These are phyloP conservation scores for Pantherophis alleghaniensis DNA, from an alignment of 2,797 vertebrate species.

Conservation along the genomic window DNA sequence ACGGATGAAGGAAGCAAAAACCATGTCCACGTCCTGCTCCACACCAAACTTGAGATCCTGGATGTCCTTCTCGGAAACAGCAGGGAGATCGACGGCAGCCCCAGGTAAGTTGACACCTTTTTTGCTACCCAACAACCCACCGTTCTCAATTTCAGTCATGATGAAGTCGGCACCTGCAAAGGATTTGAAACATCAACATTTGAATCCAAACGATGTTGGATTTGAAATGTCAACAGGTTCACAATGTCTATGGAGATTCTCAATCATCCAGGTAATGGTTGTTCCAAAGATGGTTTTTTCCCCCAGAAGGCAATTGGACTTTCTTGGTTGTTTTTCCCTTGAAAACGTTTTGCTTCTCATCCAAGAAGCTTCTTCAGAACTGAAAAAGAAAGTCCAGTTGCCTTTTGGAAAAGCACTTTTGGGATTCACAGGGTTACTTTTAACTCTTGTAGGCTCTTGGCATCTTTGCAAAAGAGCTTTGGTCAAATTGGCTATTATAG, in stretches of 20 bases:
- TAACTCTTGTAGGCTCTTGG: not conserved
- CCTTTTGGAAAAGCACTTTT: not conserved
- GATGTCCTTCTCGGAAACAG: constrained; percentile 92
- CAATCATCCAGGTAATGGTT: too few relatives aligned
- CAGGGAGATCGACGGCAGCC: constrained; percentile 92
- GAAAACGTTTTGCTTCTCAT: not conserved
- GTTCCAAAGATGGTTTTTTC: not conserved
- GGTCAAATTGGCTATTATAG: not conserved
- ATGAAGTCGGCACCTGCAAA: constrained; percentile 82
- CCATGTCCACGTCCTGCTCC: constrained; percentile 92
- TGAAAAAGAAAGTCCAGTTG: not conserved
- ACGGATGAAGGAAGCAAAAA: constrained; percentile 97
- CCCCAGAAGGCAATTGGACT: not conserved
- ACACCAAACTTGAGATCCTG: constrained; percentile 91
- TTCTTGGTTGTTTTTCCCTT: not conserved
- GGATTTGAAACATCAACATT: too few relatives aligned
- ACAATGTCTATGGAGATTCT: too few relatives aligned
- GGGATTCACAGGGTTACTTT: not conserved
- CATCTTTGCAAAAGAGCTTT: not conserved
- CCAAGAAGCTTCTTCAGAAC: not conserved
- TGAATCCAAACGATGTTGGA: not conserved
- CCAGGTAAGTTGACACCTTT: constrained; percentile 97
- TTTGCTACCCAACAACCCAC: constrained; percentile 91
- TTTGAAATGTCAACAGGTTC: not conserved
- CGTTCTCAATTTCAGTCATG: constrained; percentile 89